Evolutionary conservation across 2,797 vertebrate species (phyloP).

Genomic region (Pipistrellus pipistrellus): DNA sequence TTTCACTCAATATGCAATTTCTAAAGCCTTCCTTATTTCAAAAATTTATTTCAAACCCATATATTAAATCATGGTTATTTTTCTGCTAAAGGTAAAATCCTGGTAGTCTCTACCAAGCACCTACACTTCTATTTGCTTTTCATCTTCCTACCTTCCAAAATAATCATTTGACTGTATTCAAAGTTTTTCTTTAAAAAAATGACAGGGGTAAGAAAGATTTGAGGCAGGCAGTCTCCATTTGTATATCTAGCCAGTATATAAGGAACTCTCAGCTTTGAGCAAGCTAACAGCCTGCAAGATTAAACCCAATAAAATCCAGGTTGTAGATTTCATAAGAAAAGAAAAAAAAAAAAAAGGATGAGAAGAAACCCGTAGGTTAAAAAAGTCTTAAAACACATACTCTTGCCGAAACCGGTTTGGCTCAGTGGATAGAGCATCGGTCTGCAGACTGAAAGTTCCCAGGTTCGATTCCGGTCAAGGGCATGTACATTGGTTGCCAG

Average conservation of each 20-base stretch:
- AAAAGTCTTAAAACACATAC: not conserved
- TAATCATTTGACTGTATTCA: not conserved
- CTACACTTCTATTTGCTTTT: not conserved
- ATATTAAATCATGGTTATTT: not conserved
- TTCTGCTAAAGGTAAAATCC: not conserved
- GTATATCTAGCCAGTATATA: not conserved
- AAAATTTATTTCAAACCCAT: slow-evolving; percentile 48
- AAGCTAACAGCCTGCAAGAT: not conserved
- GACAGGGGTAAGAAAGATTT: not conserved
- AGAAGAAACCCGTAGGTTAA: not conserved
- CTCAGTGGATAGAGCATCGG: too few relatives aligned
- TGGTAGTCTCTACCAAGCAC: not conserved
- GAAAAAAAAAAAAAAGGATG: not conserved
- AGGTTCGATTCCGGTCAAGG: too few relatives aligned
- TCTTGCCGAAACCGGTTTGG: too few relatives aligned
- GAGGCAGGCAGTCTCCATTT: not conserved
- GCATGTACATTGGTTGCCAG: too few relatives aligned
- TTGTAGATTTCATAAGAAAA: not conserved
- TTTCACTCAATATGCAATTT: not conserved
- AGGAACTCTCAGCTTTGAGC: not conserved
- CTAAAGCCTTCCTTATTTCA: slow-evolving; percentile 9
- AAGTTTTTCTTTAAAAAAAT: not conserved
- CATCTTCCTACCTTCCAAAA: not conserved
- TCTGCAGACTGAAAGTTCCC: too few relatives aligned
- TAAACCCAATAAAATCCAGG: not conserved